Base-by-base conservation (phyloP, 2,797 vertebrate species). In the Zenarchopterus dispar region DNA sequence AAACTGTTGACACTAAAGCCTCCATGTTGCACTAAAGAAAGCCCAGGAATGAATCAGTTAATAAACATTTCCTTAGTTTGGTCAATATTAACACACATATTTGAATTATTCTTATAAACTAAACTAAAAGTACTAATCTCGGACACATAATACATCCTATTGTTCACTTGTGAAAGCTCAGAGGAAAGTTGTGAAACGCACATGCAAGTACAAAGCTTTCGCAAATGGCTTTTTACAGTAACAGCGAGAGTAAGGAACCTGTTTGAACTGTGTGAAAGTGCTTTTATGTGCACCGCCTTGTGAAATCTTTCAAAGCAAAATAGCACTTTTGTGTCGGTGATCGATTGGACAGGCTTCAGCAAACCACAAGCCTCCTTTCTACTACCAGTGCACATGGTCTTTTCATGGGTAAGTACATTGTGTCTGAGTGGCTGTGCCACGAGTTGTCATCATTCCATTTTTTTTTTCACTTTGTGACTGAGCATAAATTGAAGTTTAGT, bases 401-500 rank as follows among this genome's bases (percentile, higher is more conserved):
- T 80, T 80, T 75, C 73, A 61, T 68, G 55, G 31, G 51, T 21
- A 59, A 47, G 56, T 43, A 45, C 23, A 71, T 72, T 59, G 70
- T 60, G 36, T 67, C 59, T 31, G 54, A 11, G 15, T 3, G 1
- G 46, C 68, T 64, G 59, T 59, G 18, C 49, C 17, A n/a, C 17
- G 48, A 70, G 53, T 62, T 24, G 1, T 56, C 57, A 23, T 72
- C 70, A 80, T 79, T 72, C 60, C 55, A 59, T 39, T 36, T 77
- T 67, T 73, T 67, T 71, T 39, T 39, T 21, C 31, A 26, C 45
- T 67, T 56, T 75, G 50, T 70, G 79, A 77, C 75, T 54, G 66
- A 71, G 57, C 52, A 68, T 56, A 84, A 85, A 84, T 79, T 73
- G 79, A 84, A 78, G 86, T 82, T 81, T 58, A 66, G 69, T 75